Evolutionary conservation across 2,113 vertebrate genomes (phyloP).

Genomic region (Xenotilapia caudafasciata): DNA sequence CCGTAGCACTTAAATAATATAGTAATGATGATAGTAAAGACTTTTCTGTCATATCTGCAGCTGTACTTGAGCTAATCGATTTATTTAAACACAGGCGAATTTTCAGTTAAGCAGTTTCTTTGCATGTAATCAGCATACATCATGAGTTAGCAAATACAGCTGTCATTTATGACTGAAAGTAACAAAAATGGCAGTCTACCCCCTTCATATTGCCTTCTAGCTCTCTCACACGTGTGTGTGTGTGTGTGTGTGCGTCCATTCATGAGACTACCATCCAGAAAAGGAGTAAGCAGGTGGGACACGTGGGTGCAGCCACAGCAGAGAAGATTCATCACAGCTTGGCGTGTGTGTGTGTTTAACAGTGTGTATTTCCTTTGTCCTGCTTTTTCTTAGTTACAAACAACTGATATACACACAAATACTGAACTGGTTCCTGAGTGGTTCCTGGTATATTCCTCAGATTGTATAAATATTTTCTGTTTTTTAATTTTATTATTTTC

Average conservation of each 20-base stretch:
- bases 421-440: background rate
- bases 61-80: background rate
- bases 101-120: background rate
- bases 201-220: background rate
- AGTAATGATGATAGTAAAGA: background rate
- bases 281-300: slow-evolving; percentile 32
- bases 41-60: background rate
- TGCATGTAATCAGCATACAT: background rate
- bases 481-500: background rate
- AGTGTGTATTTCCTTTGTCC: slow-evolving; percentile 46
- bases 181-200: background rate
- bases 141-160: background rate
- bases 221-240: background rate
- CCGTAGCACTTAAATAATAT: background rate
- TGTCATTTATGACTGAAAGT: background rate
- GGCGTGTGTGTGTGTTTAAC: slow-evolving; percentile 10
- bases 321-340: slow-evolving; percentile 52
- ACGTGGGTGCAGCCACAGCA: slow-evolving; percentile 3
- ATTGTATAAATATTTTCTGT: background rate
- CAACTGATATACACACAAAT: background rate
- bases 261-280: background rate
- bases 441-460: background rate
- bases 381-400: slow-evolving; percentile 19
- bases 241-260: background rate
- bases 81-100: background rate